Conservation (phyloP, 1,140 invertebrate genomes). For the Pararge aegeria region DNA sequence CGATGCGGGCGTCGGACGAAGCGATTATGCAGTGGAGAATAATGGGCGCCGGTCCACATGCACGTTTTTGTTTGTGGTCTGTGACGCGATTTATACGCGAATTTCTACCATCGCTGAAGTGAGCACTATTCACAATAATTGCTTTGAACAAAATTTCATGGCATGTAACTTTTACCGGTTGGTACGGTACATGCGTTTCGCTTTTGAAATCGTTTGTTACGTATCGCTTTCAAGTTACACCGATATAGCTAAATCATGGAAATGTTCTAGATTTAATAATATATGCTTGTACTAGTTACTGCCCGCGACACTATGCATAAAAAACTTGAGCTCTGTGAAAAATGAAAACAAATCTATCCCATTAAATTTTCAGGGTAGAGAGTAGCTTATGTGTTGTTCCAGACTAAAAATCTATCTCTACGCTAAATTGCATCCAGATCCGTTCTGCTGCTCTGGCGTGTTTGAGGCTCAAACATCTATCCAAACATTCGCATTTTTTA, state of each 20-base stretch:
- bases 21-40: slow-evolving; percentile 79
- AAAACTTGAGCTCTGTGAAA: no score
- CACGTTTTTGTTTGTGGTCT: slow-evolving; percentile 80
- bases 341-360: no score
- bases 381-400: no score
- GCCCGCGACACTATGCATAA: no score
- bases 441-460: no score
- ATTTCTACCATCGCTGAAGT: slow-evolving; percentile 77
- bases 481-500: no score
- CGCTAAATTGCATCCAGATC: no score
- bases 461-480: no score
- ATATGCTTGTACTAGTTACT: no score
- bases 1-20: slow-evolving; percentile 78
- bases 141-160: slow-evolving; percentile 74
- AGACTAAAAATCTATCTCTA: no score
- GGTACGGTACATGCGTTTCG: slow-evolving; percentile 16
- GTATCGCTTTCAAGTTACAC: neutral
- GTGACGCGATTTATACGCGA: slow-evolving; percentile 79
- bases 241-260: neutral
- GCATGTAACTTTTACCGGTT: slow-evolving; percentile 57
- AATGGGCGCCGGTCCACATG: slow-evolving; percentile 77
- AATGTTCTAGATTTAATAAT: no score
- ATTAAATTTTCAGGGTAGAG: no score
- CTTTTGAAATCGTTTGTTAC: slow-evolving; percentile 15
- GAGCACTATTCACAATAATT: slow-evolving; percentile 78